A percentile compares a stretch with the other conserved stretches of the same genome.
These are phyloP conservation scores for Diarsia mendica DNA, from an alignment of 2,888 invertebrate species.

Conservation along the genomic window DNA sequence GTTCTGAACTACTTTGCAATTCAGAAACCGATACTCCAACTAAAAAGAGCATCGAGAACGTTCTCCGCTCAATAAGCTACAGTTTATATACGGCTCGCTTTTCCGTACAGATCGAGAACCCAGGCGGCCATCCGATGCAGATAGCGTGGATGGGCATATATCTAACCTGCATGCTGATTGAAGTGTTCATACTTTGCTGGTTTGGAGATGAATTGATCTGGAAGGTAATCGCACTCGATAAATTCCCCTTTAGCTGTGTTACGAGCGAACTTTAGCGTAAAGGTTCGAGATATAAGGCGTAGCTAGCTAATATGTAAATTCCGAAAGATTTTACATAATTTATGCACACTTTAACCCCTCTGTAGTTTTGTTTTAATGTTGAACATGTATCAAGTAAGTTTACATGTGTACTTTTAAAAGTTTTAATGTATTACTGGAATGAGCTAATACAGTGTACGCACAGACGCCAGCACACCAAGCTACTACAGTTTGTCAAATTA, in stretches of 20 bases:
- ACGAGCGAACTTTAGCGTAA: conserved; percentile 24
- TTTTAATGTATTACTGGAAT: conserved; percentile 4
- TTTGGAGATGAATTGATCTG: conserved; percentile 88
- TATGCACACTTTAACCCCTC: conserved; percentile 27
- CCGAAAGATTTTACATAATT: conserved; percentile 36
- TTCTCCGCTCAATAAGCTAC: conserved; percentile 28
- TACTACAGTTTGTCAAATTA: too few species aligned
- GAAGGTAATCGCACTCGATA: conserved; percentile 76
- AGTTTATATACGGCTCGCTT: conserved; percentile 50
- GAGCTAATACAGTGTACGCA: not conserved
- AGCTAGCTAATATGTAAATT: conserved; percentile 22
- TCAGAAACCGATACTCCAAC: conserved; percentile 9
- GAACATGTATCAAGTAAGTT: conserved; percentile 14
- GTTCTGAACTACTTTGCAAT: not conserved
- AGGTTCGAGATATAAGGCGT: conserved; percentile 9
- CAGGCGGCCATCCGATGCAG: conserved; percentile 86
- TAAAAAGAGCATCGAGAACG: conserved; percentile 10
- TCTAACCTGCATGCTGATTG: conserved; percentile 87
- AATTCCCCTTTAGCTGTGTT: conserved; percentile 48
- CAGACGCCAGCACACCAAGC: too few species aligned
- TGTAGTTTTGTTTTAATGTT: conserved; percentile 38
- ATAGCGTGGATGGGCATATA: conserved; percentile 89
- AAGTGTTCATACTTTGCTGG: conserved; percentile 89
- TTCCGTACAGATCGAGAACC: conserved; percentile 84
- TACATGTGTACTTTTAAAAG: conserved; percentile 21